Evolutionary conservation across 1,140 invertebrate genomes (phyloP), one percentile per base, ranked within the genome.

Genomic region (Euglossa dilemma): DNA sequence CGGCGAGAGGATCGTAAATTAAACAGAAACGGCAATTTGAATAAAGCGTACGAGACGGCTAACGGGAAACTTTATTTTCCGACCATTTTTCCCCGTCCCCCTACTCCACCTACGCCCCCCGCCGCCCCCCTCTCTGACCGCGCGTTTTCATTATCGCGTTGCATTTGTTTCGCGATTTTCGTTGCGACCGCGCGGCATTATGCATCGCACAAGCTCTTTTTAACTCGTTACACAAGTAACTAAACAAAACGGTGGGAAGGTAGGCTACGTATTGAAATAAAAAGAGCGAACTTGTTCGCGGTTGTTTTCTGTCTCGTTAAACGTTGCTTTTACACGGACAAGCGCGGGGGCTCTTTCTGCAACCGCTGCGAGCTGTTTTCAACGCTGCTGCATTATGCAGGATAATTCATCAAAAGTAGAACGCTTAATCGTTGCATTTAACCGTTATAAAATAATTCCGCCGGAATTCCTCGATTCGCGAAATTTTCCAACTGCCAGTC

Each of bases 241-340:
- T 70, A 70, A 70, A 45, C 67, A 70, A 70, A 50, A 6, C 7
- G 14, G 18, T 36, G 36, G 36, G 16, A 50, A n/a, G 67, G n/a
- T 18, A 70, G 50, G n/a, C 67, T 23, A 25, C 12, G 23, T 18
- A 28, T 43, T 9, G n/a, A 50, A 70, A 70, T 50, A 50, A 50
- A 70, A 70, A 50, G 6, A 70, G 9, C 23, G 11, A 70, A 70
- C 23, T 50, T 47, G 28, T 45, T 23, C 66, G 8, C 14, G 66
- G 36, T 45, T 69, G 23, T 69, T 45, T 69, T 50, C 45, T 25
- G 45, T 70, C 45, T 70, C 67, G 67, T 70, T 70, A 20, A 50
- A 70, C 43, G 66, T n/a, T 50, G 67, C n/a, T 70, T 70, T 28
- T 50, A 70, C 23, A 45, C 16, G 14, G n/a, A 43, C 50, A 50